Base-by-base conservation (phyloP, 2,888 invertebrate species). In the Latheticus oryzae region DNA sequence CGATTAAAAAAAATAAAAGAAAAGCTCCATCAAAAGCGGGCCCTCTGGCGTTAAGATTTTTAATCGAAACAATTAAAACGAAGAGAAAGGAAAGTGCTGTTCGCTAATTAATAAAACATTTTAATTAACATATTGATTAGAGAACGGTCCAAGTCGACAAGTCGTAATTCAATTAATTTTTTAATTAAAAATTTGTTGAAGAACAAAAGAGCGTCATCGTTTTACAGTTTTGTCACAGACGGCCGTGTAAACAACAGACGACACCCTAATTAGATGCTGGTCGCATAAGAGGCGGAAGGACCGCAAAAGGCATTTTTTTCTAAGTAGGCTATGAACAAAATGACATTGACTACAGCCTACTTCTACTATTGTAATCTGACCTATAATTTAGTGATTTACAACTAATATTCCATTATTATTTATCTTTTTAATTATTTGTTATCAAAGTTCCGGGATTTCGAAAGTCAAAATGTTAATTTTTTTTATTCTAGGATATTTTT, bases 211-310 rank as follows among this genome's bases (percentile, higher is more conserved):
- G 8, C 32, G 24, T 28, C 23, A 8, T 32, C 13, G 42, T 19
- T 13, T 26, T 28, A 40, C 24, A 13, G 13, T 24, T 23, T 45
- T 21, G 21, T 30, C 24, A n/a, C 13, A 52, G 42, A 17, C n/a
- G 32, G 28, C 67, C 68, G 28, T 70, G 71, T 70, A 71, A 71
- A 71, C 69, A 71, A 66, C 60, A 56, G 67, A 54, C 62, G 69
- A 70, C 73, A 72, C 67, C 74, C 76, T 76, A 77, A 77, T 76
- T 76, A 77, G 76, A 76, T 76, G 76, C 75, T 77, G n/a, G 77
- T 76, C 63, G 73, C 76, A 76, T 76, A 76, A 76, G 76, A 77
- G 77, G 74, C 70, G 65, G 64, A 68, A 62, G 73, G 70, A 73
- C 75, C 76, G 72, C 76, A 77, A 76, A 76, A 72, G 68, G 55